Percentiles rank a stretch among this genome's conserved stretches.
phyloP scores from a whole-genome alignment of 2,888 invertebrate genomes.

The Sminthurides aquaticus region DNA sequence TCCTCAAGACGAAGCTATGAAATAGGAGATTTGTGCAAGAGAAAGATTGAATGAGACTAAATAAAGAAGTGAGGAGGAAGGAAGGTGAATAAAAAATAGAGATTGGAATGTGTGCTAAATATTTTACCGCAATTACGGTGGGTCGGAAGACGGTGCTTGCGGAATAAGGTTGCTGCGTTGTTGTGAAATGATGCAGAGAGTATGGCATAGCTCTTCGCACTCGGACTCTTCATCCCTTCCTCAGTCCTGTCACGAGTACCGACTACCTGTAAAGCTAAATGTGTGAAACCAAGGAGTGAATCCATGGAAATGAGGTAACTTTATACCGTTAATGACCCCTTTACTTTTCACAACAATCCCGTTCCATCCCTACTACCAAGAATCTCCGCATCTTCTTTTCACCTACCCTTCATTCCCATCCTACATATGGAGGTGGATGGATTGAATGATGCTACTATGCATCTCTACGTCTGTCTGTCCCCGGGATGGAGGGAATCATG shows the following conservation, averaged over 20 bases:
- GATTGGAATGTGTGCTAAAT: background rate
- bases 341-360: background rate
- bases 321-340: background rate
- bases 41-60: no score
- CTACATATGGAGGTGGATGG: no score
- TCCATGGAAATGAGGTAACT: background rate
- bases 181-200: background rate
- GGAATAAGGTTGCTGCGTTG: background rate
- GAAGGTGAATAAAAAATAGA: background rate
- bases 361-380: background rate
- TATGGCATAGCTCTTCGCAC: no score
- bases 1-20: no score
- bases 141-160: background rate
- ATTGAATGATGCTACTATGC: no score
- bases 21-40: no score
- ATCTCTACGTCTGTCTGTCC: no score
- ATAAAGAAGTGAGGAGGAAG: no score
- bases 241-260: no score
- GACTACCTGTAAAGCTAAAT: no score
- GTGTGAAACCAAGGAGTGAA: background rate
- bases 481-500: no score
- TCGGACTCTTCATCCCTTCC: no score
- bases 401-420: background rate
- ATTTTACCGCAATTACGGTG: background rate
- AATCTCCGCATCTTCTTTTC: background rate